These are phyloP conservation scores for Crypturellus undulatus DNA, from an alignment of 2,113 vertebrate species.

Conservation along the genomic window DNA sequence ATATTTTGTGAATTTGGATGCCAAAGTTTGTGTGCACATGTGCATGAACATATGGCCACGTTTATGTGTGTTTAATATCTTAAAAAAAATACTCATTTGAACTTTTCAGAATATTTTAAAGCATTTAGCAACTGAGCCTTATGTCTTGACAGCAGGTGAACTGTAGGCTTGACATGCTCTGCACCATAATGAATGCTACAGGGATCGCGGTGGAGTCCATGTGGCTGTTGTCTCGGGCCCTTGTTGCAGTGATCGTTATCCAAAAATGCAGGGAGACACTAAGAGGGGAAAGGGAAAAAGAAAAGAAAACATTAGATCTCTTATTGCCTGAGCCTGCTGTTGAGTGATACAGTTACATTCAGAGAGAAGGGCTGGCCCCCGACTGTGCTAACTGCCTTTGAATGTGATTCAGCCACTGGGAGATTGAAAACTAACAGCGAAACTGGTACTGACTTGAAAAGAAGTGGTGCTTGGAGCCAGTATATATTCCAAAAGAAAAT, in stretches of 20 bases:
- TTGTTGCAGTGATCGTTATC: conserved; percentile 62
- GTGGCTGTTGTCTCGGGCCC: conserved; percentile 54
- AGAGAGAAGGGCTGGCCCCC: conserved; percentile 60
- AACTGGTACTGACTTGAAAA: conserved; percentile 67
- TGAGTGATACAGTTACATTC: conserved; percentile 75
- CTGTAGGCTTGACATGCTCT: conserved; percentile 2
- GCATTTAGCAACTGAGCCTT: neutral
- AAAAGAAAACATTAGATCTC: conserved; percentile 68
- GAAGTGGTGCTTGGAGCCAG: conserved; percentile 68
- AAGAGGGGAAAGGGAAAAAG: neutral
- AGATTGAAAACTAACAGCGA: conserved; percentile 67
- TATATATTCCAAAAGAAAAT: conserved; percentile 59
- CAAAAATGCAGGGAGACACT: conserved; percentile 62
- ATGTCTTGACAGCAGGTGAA: conserved; percentile 36
- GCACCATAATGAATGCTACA: neutral
- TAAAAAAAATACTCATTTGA: neutral
- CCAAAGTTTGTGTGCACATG: neutral
- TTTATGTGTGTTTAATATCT: neutral
- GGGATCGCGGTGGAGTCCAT: conserved; percentile 18
- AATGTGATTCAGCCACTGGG: conserved; percentile 69
- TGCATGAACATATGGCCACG: neutral
- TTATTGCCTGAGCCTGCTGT: conserved; percentile 72
- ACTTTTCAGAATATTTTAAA: neutral
- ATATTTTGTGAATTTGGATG: neutral
- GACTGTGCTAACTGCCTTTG: conserved; percentile 73